These are phyloP conservation scores for Eupithecia dodoneata DNA, from an alignment of 2,888 invertebrate species.

Conservation along the genomic window DNA sequence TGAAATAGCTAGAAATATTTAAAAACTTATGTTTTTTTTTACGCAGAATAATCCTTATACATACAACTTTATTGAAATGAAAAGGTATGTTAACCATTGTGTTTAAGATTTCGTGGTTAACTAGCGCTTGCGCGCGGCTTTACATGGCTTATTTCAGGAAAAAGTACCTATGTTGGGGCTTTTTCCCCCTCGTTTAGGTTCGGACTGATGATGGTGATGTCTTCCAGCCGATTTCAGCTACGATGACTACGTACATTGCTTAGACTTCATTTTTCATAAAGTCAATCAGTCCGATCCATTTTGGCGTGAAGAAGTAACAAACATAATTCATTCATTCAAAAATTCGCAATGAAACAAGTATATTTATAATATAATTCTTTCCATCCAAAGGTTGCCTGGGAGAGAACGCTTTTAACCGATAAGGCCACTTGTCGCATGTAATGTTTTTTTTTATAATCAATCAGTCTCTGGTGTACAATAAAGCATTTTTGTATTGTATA, in stretches of 20 bases:
- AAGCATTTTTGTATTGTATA: no score
- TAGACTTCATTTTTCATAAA: not conserved
- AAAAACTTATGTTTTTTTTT: no score
- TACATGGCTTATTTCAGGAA: not conserved
- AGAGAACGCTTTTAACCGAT: no score
- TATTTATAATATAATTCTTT: not conserved
- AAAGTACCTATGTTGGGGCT: not conserved
- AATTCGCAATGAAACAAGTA: not conserved
- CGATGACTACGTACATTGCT: no score
- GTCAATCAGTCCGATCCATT: not conserved
- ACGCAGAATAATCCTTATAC: not conserved
- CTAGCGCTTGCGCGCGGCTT: not conserved
- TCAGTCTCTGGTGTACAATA: no score
- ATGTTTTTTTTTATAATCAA: no score
- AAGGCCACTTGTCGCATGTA: no score
- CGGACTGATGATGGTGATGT: not conserved
- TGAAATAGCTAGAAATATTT: not conserved
- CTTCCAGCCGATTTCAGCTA: no score
- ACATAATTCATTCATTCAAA: not conserved
- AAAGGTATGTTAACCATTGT: not conserved
- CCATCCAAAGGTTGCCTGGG: no score
- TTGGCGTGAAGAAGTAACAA: not conserved
- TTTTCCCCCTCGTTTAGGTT: no score
- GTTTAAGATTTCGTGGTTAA: not conserved
- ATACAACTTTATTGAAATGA: not conserved